Base-by-base conservation (phyloP, 2,888 invertebrate species). In the Cremastinae sp. region DNA sequence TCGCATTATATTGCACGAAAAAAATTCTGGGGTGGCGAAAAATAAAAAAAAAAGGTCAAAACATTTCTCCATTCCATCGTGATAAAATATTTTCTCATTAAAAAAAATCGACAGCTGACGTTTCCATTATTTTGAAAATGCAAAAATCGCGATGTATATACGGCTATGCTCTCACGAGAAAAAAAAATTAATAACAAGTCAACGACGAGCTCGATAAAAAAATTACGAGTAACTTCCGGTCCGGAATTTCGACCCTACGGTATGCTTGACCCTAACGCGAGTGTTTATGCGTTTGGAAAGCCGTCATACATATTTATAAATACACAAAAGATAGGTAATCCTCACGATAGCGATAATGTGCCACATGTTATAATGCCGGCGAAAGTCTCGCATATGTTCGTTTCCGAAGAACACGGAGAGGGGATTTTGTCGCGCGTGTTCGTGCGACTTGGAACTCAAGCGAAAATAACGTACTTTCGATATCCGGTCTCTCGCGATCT, bases 361-460 rank as follows among this genome's bases (percentile, higher is more conserved):
- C 56, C 72, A 72, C 75, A 69, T 76, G 75, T 72, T 72, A 72
- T 72, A 58, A 39, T 59, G 72, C 65, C 53, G 20, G 47, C 64
- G 43, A 62, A 62, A n/a, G n/a, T 68, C 64, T 76, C 76, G 59
- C 76, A 76, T 76, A 76, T 76, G 76, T 65, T 76, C 69, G 49
- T 10, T 12, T 55, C 69, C 49, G 69, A 73, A 73, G 65, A 41
- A 18, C 8, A 20, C 55, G 61, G 45, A 22, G 73, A 49, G 73
- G 28, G 64, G 56, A 35, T 47, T 41, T 45, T 62, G 37, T 39
- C 18, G 39, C 18, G 45, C n/a, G 56, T 28, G 28, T 28, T 5
- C 2, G 28, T 5, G 28, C 37, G 58, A n/a, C n/a, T n/a, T n/a
- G n/a, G n/a, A n/a, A n/a, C n/a, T 14, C 62, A 39, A 20, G 43